Evolutionary conservation across 2,888 invertebrate genomes (phyloP).

Genomic region (Drosophila multiciliata): DNA sequence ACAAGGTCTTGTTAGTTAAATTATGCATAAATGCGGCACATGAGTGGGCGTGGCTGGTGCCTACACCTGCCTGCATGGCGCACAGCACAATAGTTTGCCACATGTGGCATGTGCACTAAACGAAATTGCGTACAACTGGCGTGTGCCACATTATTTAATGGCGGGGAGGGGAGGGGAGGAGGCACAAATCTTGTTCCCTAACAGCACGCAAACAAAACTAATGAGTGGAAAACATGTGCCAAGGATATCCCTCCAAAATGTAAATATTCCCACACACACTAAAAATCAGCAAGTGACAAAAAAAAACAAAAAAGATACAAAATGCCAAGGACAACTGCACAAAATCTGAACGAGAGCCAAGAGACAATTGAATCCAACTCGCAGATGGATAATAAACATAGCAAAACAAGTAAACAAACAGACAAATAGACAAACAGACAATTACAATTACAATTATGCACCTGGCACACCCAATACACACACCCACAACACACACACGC

Average conservation of each 20-base stretch:
- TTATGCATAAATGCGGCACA: slow-evolving; percentile 72
- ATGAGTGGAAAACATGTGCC: slow-evolving; percentile 32
- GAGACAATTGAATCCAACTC: neutral
- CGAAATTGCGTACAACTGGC: slow-evolving; percentile 43
- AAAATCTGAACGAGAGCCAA: slow-evolving; percentile 10
- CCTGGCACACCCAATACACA: neutral
- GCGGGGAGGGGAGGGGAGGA: neutral
- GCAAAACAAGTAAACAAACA: slow-evolving; percentile 1
- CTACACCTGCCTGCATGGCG: slow-evolving; percentile 26
- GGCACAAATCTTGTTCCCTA: slow-evolving; percentile 2
- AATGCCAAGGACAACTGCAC: slow-evolving; percentile 6
- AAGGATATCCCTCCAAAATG: slow-evolving; percentile 18
- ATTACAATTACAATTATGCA: slow-evolving; percentile 10
- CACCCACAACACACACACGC: slow-evolving; percentile 2
- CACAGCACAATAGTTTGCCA: slow-evolving; percentile 35
- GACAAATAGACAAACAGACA: slow-evolving; percentile 1
- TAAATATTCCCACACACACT: slow-evolving; percentile 25
- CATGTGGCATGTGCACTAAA: slow-evolving; percentile 22
- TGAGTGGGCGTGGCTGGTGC: slow-evolving; percentile 27
- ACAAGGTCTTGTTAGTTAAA: slow-evolving; percentile 78
- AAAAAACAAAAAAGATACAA: slow-evolving; percentile 1
- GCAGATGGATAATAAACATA: neutral
- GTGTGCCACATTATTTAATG: slow-evolving; percentile 20
- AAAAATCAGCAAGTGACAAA: slow-evolving; percentile 3
- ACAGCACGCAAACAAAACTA: slow-evolving; percentile 35